Evolutionary conservation across 2,113 vertebrate genomes (phyloP).

Genomic region (Barbus barbus): DNA sequence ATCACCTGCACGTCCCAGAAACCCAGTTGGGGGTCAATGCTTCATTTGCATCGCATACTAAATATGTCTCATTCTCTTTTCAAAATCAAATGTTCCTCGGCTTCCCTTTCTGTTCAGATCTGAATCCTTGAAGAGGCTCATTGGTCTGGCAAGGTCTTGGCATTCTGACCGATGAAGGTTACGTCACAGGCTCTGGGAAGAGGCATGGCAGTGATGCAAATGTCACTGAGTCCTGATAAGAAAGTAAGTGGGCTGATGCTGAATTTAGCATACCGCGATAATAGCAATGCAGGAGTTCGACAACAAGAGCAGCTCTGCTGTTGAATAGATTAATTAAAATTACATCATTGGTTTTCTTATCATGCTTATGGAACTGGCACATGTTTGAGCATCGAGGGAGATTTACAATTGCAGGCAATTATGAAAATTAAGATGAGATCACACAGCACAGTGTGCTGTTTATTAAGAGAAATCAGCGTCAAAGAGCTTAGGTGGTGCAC

Average conservation of each 20-base stretch:
- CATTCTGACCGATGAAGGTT: constrained; percentile 10
- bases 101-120: constrained; percentile 15
- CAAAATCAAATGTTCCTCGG: background rate
- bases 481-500: background rate
- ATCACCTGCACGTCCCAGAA: background rate
- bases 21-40: background rate
- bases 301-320: background rate
- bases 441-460: constrained; percentile 18
- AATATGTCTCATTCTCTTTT: background rate
- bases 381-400: background rate
- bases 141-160: constrained; percentile 24
- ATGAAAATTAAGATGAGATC: constrained; percentile 27
- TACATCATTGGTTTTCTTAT: constrained; percentile 35
- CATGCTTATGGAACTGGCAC: constrained; percentile 14
- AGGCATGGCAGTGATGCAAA: constrained; percentile 38
- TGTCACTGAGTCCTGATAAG: constrained; percentile 21
- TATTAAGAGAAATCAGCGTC: constrained; percentile 14
- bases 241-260: constrained; percentile 10
- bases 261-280: constrained; percentile 41
- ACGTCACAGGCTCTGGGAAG: background rate
- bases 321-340: constrained; percentile 41
- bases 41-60: background rate
- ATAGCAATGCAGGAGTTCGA: background rate
- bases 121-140: background rate
- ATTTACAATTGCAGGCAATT: constrained; percentile 46